Base-by-base conservation (phyloP, 2,888 invertebrate species). In the Phorcus lineatus region DNA sequence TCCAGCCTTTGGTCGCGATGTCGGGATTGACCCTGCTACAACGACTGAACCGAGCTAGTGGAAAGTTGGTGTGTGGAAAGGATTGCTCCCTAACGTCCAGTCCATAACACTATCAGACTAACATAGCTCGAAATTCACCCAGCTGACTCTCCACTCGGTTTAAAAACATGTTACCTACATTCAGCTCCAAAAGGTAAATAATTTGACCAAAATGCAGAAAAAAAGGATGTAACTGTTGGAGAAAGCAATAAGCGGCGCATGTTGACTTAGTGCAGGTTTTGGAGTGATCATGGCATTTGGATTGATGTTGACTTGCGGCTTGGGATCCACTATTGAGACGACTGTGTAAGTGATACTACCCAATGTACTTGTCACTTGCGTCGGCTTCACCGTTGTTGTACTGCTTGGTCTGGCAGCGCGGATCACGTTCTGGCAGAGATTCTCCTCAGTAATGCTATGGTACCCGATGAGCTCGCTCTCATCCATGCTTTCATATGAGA, bases 401-500 rank as follows among this genome's bases (percentile, higher is more conserved):
- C 47, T 74, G 52, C 47, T 74, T 74, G 74, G 36, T 13, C 19
- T 36, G 9, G 47, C 36, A 16, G 47, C 47, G 13, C 40, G 52
- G 24, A 74, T 52, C 13, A 74, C n/a, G 52, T 74, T 53, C n/a
- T 52, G 52, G 52, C 74, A 74, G 47, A 52, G 52, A n/a, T 74
- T 74, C 24, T 52, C 78, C 52, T 78, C 67, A 16, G 52, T 67
- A 6, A 67, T 78, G 36, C 70, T 70, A 28, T 70, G 70, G 31
- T 53, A 36, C 19, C 40, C 78, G 16, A 57, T 74, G 2, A 78
- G 52, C 7, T 70, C 53, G 17, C 52, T 70, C 4, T 70, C 54
- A 11, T 82, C 80, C 47, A 76, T 55, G 11, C 75, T 40, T n/a
- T 80, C 77, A 74, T 74, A 82, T 13, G 31, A 52, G 19, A 78